Base-by-base conservation (phyloP, 1,140 invertebrate species). In the Phenacoccus solenopsis region DNA sequence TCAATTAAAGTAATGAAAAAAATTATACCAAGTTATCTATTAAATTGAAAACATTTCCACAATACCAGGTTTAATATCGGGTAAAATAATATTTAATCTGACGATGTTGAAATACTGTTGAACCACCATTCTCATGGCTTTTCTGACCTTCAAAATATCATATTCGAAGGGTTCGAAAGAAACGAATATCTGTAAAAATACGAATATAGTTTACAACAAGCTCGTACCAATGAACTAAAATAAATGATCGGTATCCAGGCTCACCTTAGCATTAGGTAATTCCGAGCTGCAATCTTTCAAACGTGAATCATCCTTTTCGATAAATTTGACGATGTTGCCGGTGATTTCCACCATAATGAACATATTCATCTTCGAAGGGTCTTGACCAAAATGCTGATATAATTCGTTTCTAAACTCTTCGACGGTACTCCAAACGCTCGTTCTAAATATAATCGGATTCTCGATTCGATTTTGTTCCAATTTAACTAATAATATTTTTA, bases 401-500 rank as follows among this genome's bases (percentile, higher is more conserved):
- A 79, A 27, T 64, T 64, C 59, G 71, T 82, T 76, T 75, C 87
- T 88, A 49, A 89, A 83, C 25, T 85, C 85, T 68, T 76, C 77
- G 21, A 86, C 82, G 27, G 83, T 85, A 74, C 86, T 70, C 24
- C 25, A 59, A 12, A 81, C 77, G 74, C 83, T 81, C 30, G 84
- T 84, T 70, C 87, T 80, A 20, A 90, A 78, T 75, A 80, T 82
- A 72, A 83, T 78, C 61, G 88, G 85, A 57, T 84, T 83, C 70
- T 85, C 81, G 67, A 90, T 81, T 70, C 86, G 82, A 76, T 86
- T 84, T 28, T 76, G 82, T 35, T 81, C 78, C 21, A 88, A 72
- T 78, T 89, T 84, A 67, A 89, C 81, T 25, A 83, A 75, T 77
- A 82, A 87, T 3, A 88, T 83, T 78, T 85, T 87, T 72, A 86